Evolutionary conservation across 2,113 vertebrate genomes (phyloP), one percentile per base, ranked within the genome.

Genomic region (Hirundichthys speculiger): DNA sequence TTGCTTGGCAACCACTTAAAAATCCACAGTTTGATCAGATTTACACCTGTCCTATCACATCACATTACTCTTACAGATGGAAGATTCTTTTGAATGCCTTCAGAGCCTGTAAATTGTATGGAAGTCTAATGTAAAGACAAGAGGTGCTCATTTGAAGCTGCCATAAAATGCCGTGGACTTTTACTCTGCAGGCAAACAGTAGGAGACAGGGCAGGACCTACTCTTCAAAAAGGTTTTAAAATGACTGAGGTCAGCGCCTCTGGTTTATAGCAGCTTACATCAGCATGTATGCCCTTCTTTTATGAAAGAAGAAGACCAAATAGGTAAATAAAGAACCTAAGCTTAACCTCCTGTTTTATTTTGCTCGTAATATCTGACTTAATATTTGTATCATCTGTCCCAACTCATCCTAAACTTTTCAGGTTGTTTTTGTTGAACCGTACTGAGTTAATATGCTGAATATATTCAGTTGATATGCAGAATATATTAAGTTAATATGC

Each of bases 121-220:
- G 39, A 54, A 53, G 30, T 24, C 25, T 27, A 27, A 27, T n/a
- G n/a, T n/a, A n/a, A n/a, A n/a, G n/a, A n/a, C n/a, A 43, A 39
- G 42, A 40, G 34, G 21, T 19, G 34, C 38, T 72, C 20, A 66
- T 51, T 48, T 21, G 41, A 63, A 39, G 30, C 30, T 7, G 30
- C 6, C 30, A 34, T 3, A 34, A 34, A 34, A 6, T 48, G 27
- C 39, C n/a, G 63, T 40, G 45, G 53, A 22, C 16, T 18, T 39
- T 64, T 6, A 39, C 53, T 58, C 47, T 54, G 63, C 22, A 48
- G 19, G 21, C 59, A 52, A 38, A 58, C 59, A 49, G 59, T 62
- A 64, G 67, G 66, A 78, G 53, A 52, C 48, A 64, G 75, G 39
- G 47, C 61, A 39, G 22, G 47, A 62, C 51, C 51, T 65, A 22